These are phyloP conservation scores for Pantherophis guttatus DNA, from an alignment of 2,113 vertebrate species.

Conservation along the genomic window DNA sequence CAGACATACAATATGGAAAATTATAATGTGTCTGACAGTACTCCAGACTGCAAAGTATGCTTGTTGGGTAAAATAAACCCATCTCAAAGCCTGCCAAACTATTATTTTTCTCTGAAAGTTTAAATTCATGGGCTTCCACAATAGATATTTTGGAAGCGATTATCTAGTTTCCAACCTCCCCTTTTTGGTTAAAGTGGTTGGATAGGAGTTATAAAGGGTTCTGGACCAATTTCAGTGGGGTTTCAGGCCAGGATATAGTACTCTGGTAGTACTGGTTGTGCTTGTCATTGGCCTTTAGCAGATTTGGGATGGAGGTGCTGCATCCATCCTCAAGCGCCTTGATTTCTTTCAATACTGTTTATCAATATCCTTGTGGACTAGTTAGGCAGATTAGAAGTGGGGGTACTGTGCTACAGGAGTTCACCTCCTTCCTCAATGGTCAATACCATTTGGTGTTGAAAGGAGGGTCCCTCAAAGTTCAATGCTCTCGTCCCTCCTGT, in stretches of 20 bases:
- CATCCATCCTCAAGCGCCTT: not conserved
- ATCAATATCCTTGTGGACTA: not conserved
- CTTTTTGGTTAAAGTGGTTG: not conserved
- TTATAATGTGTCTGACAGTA: not conserved
- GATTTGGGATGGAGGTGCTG: not conserved
- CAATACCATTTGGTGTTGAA: not conserved
- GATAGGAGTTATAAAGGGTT: not conserved
- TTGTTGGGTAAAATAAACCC: not conserved
- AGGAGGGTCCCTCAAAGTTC: not conserved
- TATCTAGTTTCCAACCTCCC: not conserved
- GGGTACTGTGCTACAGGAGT: not conserved
- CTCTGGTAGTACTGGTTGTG: not conserved
- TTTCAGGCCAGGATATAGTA: not conserved
- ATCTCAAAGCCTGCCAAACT: not conserved
- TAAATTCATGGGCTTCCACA: not conserved
- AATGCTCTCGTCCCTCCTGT: not conserved
- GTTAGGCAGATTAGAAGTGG: not conserved
- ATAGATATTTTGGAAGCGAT: not conserved
- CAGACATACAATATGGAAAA: slow-evolving; percentile 27
- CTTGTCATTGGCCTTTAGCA: not conserved
- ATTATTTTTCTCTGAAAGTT: not conserved
- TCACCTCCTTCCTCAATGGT: not conserved
- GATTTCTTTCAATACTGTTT: not conserved
- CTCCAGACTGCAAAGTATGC: not conserved
- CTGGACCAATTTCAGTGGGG: not conserved